Conservation (phyloP, 2,888 invertebrate species). For the Polylopha cassiicola region DNA sequence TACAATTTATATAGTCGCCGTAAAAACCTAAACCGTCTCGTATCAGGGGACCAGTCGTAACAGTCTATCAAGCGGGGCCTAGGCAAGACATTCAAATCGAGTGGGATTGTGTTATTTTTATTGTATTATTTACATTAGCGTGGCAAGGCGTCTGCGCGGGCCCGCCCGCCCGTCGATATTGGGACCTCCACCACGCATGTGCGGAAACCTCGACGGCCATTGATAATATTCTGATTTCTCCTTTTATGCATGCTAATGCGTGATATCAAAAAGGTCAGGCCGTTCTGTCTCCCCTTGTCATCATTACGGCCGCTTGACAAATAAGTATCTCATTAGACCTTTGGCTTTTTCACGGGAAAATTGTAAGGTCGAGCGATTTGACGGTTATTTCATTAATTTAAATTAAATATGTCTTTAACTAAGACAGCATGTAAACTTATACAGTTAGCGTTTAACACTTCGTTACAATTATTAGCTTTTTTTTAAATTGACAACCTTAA, state of each 20-base stretch:
- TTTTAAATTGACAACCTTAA: too few species aligned
- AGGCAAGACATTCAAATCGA: constrained; percentile 56
- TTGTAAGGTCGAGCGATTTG: neutral
- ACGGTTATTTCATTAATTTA: neutral
- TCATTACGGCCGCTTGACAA: constrained; percentile 38
- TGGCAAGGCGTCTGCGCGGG: constrained; percentile 50
- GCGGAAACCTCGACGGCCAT: constrained; percentile 49
- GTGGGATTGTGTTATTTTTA: constrained; percentile 66
- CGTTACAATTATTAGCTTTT: too few species aligned
- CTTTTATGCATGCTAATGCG: constrained; percentile 67
- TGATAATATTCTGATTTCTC: constrained; percentile 69
- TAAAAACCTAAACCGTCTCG: constrained; percentile 39
- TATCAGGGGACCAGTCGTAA: constrained; percentile 33
- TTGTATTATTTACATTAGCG: constrained; percentile 66
- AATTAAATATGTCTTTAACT: too few species aligned
- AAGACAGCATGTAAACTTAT: too few species aligned
- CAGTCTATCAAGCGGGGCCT: constrained; percentile 34
- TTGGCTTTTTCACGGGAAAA: constrained; percentile 8
- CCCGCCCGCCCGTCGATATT: constrained; percentile 55
- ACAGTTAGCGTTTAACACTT: too few species aligned
- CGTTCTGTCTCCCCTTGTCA: constrained; percentile 40
- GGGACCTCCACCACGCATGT: constrained; percentile 55
- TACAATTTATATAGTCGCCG: constrained; percentile 35
- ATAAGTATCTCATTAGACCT: constrained; percentile 25
- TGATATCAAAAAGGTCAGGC: constrained; percentile 52